Evolutionary conservation across 2,888 invertebrate species (phyloP), one percentile per base, ranked within the genome.

Genomic region (Lasius fuliginosus): DNA sequence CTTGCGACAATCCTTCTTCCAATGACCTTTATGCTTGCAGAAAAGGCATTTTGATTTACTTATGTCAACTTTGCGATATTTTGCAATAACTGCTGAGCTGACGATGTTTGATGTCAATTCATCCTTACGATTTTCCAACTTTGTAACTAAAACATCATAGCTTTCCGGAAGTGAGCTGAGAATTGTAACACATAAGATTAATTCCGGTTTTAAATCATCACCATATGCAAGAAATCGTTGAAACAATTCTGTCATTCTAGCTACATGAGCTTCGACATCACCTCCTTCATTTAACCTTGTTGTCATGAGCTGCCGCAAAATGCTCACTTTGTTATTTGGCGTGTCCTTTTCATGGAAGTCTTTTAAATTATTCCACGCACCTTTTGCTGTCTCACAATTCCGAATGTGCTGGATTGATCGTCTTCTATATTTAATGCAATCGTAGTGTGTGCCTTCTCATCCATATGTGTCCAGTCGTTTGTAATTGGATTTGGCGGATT

Each of bases 61-160:
- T 0, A 56, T 23, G 9, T 18, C 18, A 46, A 11, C 0, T 68
- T 68, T 68, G 15, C 68, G 46, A 68, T 68, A 30, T 68, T 68
- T 46, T 27, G 68, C 46, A 46, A 68, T 68, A 1, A 68, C 68
- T 9, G 46, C 46, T 2, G 46, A 49, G 3, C 40, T 36, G 15
- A 83, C 68, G 12, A 83, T 1, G 11, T 9, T 58, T 2, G 56
- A 65, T 23, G 83, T 83, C n/a, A 77, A 33, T 42, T 84, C 84
- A 23, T 71, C 74, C 33, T 49, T 53, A 30, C 84, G 33, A 33
- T 36, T 56, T 42, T 82, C 74, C 27, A 82, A 40, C 15, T 74
- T 74, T 11, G 81, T 82, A 30, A 84, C 67, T 5, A 84, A 42
- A 1, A 56, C 74, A n/a, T 71, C 62, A 67, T 74, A 84, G 8